These are phyloP conservation scores for Drosophila micromelanica DNA, from an alignment of 1,140 invertebrate genomes.

Conservation along the genomic window DNA sequence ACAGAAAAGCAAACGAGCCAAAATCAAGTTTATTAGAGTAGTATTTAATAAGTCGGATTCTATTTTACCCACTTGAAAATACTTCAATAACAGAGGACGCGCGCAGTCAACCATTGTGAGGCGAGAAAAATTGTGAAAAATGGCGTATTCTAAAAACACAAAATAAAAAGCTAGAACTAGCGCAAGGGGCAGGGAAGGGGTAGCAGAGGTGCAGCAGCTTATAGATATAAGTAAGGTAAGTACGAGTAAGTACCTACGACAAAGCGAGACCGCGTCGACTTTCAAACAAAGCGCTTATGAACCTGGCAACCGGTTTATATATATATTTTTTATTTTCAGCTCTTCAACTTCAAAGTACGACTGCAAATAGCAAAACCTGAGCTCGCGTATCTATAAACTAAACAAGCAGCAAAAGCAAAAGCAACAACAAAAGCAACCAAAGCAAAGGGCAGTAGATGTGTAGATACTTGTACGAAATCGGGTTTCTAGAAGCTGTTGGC, in stretches of 20 bases:
- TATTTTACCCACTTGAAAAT: constrained; percentile 7
- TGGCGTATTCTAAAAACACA: constrained; percentile 20
- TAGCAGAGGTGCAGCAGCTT: constrained; percentile 18
- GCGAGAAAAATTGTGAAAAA: constrained; percentile 45
- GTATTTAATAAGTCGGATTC: constrained; percentile 26
- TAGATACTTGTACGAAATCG: constrained; percentile 41
- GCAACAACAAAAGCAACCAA: constrained; percentile 5
- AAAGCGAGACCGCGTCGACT: constrained; percentile 41
- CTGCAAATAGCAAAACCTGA: constrained; percentile 62
- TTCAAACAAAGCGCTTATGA: constrained; percentile 50
- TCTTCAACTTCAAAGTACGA: constrained; percentile 29
- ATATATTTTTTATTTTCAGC: background rate
- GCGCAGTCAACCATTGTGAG: constrained; percentile 42
- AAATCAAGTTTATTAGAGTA: constrained; percentile 54
- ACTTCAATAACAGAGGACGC: constrained; percentile 23
- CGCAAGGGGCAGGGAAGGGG: too few species aligned
- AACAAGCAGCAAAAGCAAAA: constrained; percentile 45
- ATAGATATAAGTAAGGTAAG: constrained; percentile 36
- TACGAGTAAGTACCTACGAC: constrained; percentile 58
- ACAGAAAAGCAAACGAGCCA: constrained; percentile 35
- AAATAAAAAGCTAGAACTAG: constrained; percentile 13
- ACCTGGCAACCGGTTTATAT: constrained; percentile 46
- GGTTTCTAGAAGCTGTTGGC: constrained; percentile 40
- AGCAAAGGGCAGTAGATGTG: constrained; percentile 35
- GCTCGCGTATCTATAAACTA: constrained; percentile 71